Evolutionary conservation across 2,888 invertebrate species (phyloP), one percentile per base, ranked within the genome.

Genomic region (Campoletis raptor): DNA sequence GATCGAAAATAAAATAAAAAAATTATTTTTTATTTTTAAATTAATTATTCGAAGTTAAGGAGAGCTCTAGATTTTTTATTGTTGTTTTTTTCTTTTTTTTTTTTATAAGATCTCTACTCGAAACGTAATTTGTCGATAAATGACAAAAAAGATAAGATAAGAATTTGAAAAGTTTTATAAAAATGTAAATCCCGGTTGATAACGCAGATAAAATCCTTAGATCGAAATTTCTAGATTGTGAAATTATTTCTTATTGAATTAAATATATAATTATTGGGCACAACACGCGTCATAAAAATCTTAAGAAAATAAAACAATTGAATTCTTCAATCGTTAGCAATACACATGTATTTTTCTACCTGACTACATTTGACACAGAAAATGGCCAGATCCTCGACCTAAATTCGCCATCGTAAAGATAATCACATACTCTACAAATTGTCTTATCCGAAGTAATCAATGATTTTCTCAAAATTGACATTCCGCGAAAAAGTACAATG

Each of bases 321-420:
- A 84, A 36, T n/a, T 52, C 48, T 37, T 70, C 40, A 61, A 76
- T 80, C 76, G 74, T 8, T 48, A 40, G 57, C 67, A 54, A 66
- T 70, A 61, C 52, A 66, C 48, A 42, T 10, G 30, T 15, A 57
- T 69, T 54, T 66, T 54, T 64, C 76, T 72, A 54, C 15, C 30
- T 54, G 69, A 24, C 64, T 36, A 83, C 74, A 73, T 21, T 77
- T 66, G 78, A 52, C 54, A 42, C n/a, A 57, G 57, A 81, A 76
- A 83, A 72, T 77, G 57, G 8, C 52, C 24, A 15, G 42, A 70
- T 64, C 70, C 72, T 74, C 61, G 69, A 67, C 80, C 76, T 61
- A 30, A 61, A 67, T 80, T 83, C 48, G 15, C 18, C 40, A 76
- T 9, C 30, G 45, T 45, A 12, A 73, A 74, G 52, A 76, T 64